Conservation (phyloP, 2,797 vertebrate species). For the Xiphophorus birchmanni region DNA sequence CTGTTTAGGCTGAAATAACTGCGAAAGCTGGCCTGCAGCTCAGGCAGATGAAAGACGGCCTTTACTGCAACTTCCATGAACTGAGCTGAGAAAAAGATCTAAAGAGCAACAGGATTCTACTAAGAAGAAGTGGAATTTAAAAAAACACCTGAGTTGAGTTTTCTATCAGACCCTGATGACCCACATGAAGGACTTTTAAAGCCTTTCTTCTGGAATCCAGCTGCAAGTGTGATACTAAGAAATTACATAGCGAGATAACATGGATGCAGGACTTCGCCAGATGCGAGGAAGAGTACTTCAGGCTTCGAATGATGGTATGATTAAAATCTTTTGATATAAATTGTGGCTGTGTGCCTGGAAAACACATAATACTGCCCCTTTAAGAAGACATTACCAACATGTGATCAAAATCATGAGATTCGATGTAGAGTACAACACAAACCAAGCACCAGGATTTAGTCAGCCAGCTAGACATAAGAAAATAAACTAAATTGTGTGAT, state of each 20-base stretch:
- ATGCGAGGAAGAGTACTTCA: not conserved
- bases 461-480: too few relatives aligned
- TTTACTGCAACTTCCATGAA: conserved; percentile 4
- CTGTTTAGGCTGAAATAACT: conserved; percentile 36
- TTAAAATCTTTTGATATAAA: not conserved
- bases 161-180: conserved; percentile 23
- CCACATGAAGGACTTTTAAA: conserved; percentile 33
- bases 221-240: not conserved
- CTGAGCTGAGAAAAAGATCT: conserved; percentile 27
- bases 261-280: not conserved
- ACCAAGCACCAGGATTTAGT: too few relatives aligned
- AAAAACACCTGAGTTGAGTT: not conserved
- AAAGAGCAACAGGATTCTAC: conserved; percentile 35
- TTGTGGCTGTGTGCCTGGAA: too few relatives aligned
- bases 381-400: too few relatives aligned
- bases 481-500: too few relatives aligned
- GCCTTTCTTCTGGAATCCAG: conserved; percentile 21
- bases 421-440: too few relatives aligned
- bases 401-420: too few relatives aligned
- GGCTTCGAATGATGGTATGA: not conserved
- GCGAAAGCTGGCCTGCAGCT: conserved; percentile 25
- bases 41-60: conserved; percentile 12
- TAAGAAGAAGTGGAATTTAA: conserved; percentile 16
- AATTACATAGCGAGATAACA: not conserved
- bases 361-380: too few relatives aligned